Base-by-base conservation (phyloP, 2,888 invertebrate species). In the Parnassius glacialis region DNA sequence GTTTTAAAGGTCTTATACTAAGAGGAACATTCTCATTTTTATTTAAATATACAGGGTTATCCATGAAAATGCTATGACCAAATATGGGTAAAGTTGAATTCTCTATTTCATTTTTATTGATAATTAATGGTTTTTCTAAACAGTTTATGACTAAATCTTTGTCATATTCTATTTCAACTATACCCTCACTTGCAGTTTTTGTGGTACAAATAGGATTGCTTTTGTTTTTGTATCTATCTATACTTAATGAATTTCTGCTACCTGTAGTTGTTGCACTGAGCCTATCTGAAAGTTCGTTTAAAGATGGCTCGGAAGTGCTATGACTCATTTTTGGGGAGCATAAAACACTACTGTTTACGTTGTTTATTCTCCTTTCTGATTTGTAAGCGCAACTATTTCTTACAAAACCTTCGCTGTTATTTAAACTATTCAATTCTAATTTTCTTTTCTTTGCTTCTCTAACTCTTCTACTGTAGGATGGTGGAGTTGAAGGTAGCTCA, bases 161-260 rank as follows among this genome's bases (percentile, higher is more conserved):
- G 55, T 90, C 92, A 79, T 93, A 94, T 78, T 93, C 93, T 66
- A 93, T 93, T 79, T 93, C 92, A 53, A 92, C 93, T 64, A 92
- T 79, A 11, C 92, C 92, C 73, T 93, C 84, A 57, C 85, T 92
- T 2, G 84, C 77, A 1, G 89, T 81, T 76, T 84, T 88, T 3
- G 88, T 91, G 25, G 90, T 90, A 67, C 87, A 87, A 25, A 89
- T 70, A 62, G 80, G 71, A 57, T 78, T 76, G 55, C 57, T 71
- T 54, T 70, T 72, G n/a, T 69, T 73, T 9, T 69, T 70, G 62
- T 69, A 71, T 70, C 81, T 76, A 52, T 72, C 74, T 62, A 80
- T 65, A 56, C 72, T 72, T 67, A 86, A 73, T 0, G 88, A 86
- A 64, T 79, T 80, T 67, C 75, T 83, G 65, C 80, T 85, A 56